Evolutionary conservation across 1,140 invertebrate species (phyloP).

Genomic region (Zaprionus lachaisei): DNA sequence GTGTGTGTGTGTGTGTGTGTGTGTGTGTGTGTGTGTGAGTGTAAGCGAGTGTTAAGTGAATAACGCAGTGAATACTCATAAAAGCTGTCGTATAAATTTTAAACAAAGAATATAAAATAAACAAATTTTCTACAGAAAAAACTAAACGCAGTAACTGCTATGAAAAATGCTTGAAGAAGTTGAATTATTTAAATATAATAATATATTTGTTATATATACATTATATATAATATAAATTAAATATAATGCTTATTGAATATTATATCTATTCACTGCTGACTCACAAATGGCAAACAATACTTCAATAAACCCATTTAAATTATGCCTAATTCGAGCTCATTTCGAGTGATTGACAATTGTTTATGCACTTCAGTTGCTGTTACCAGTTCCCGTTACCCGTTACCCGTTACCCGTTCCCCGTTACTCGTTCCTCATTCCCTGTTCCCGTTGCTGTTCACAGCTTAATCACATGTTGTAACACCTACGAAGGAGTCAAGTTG

Average conservation of each 20-base stretch:
- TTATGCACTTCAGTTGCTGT: constrained; percentile 35
- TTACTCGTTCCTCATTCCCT: neutral
- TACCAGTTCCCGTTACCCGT: neutral
- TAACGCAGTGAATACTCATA: neutral
- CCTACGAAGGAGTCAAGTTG: constrained; percentile 49
- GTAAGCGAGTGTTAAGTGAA: constrained; percentile 10
- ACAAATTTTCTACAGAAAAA: neutral
- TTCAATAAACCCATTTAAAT: neutral
- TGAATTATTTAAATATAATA: no score
- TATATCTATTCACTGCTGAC: neutral
- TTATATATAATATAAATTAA: no score
- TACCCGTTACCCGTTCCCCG: neutral
- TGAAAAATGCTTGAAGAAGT: neutral
- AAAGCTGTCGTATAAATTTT: neutral
- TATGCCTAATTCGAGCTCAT: neutral
- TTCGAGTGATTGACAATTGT: constrained; percentile 49
- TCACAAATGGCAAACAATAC: neutral
- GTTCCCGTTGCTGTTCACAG: constrained; percentile 51
- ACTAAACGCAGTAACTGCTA: neutral
- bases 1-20: constrained; percentile 24
- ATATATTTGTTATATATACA: no score
- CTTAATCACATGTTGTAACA: constrained; percentile 70
- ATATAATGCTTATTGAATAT: no score
- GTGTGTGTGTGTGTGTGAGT: constrained; percentile 23
- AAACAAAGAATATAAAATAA: neutral